These are phyloP conservation scores for Ricordea florida DNA, from an alignment of 92 coral and sea anemone genomes.

Conservation along the genomic window DNA sequence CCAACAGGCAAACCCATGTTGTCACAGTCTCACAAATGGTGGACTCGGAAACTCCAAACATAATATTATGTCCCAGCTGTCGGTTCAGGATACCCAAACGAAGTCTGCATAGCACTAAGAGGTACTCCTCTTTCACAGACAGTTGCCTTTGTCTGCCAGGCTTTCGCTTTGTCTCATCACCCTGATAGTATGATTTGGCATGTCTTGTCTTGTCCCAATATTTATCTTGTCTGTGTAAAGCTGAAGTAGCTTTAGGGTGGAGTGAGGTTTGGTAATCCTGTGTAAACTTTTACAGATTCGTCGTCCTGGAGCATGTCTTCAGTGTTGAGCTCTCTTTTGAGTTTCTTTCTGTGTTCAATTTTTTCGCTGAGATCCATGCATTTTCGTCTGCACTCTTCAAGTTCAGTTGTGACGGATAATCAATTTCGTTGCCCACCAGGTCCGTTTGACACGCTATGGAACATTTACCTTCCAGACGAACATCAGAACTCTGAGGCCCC, in stretches of 20 bases:
- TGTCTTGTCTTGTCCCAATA: background rate
- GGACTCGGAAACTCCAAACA: background rate
- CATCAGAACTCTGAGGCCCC: too few relatives aligned
- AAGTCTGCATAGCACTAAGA: conserved; percentile 2
- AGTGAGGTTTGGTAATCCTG: conserved; percentile 31
- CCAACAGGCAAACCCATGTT: conserved; percentile 56
- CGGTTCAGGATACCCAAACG: conserved; percentile 20
- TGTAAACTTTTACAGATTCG: conserved; percentile 36
- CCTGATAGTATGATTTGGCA: conserved; percentile 8
- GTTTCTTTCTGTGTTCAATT: conserved; percentile 19
- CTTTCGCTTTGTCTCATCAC: background rate
- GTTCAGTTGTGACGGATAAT: conserved; percentile 11
- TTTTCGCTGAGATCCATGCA: conserved; percentile 21
- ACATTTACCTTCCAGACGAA: background rate
- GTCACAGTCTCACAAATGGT: conserved; percentile 19
- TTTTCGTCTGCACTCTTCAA: conserved; percentile 8
- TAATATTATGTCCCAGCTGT: background rate
- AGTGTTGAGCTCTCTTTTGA: conserved; percentile 41
- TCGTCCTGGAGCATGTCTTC: conserved; percentile 24
- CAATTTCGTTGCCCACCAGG: conserved; percentile 36
- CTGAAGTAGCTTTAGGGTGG: conserved; percentile 2
- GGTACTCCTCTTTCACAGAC: conserved; percentile 13
- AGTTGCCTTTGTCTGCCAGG: conserved; percentile 12
- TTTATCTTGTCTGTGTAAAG: conserved; percentile 21
- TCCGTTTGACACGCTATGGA: conserved; percentile 42